Evolutionary conservation across 2,797 vertebrate species (phyloP).

Genomic region (Pitangus sulphuratus): DNA sequence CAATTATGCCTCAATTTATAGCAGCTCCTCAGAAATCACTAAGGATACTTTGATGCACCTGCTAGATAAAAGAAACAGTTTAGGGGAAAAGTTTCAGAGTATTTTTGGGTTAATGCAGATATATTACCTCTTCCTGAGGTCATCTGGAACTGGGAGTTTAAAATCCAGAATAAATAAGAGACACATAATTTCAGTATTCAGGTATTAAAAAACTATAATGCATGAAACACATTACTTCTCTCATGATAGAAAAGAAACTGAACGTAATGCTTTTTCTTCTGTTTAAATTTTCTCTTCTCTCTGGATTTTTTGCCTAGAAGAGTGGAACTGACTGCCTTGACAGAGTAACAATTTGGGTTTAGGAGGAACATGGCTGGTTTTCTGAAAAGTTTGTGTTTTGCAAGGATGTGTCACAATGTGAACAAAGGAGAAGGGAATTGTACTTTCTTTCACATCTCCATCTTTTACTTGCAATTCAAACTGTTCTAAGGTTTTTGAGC

Average conservation of each 20-base stretch:
- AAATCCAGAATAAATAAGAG: not conserved
- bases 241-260: not conserved
- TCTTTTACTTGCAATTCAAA: not conserved
- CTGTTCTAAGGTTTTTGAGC: not conserved
- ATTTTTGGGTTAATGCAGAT: not conserved
- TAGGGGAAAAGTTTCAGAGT: not conserved
- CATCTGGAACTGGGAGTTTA: not conserved
- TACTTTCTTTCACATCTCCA: not conserved
- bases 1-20: not conserved
- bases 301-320: not conserved
- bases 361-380: not conserved
- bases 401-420: not conserved
- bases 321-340: not conserved
- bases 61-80: not conserved
- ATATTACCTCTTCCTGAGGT: not conserved
- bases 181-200: not conserved
- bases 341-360: not conserved
- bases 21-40: not conserved
- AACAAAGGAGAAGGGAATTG: not conserved
- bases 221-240: not conserved
- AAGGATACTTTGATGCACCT: not conserved
- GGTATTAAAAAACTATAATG: not conserved
- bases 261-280: not conserved
- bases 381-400: not conserved
- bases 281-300: not conserved